These are phyloP conservation scores for Alcis repandata DNA, from an alignment of 2,888 invertebrate species.

Conservation along the genomic window DNA sequence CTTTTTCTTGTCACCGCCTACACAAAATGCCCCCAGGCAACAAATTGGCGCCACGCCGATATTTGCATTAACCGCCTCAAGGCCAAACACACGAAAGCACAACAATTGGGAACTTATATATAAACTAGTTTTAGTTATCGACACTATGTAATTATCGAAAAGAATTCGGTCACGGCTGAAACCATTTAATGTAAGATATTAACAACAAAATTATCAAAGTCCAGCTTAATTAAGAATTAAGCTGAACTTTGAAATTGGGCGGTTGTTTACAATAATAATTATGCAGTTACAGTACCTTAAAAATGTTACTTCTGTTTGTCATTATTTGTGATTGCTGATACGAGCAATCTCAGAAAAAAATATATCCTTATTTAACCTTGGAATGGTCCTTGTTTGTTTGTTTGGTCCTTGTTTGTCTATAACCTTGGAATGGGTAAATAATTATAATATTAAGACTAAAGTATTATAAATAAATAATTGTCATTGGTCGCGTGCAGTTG, in stretches of 20 bases:
- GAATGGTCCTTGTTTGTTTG: too few species aligned
- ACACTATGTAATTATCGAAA: conserved; percentile 28
- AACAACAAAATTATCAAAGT: too few species aligned
- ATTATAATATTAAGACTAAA: too few species aligned
- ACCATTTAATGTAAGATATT: conserved; percentile 22
- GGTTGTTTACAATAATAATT: neutral
- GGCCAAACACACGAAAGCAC: conserved; percentile 33
- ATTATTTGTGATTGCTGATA: too few species aligned
- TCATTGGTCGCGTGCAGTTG: too few species aligned
- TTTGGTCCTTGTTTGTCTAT: too few species aligned
- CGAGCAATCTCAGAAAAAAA: too few species aligned
- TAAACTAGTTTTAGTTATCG: conserved; percentile 29
- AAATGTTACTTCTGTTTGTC: too few species aligned
- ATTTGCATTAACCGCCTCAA: conserved; percentile 29
- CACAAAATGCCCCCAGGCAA: conserved; percentile 1
- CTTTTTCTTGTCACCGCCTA: conserved; percentile 12
- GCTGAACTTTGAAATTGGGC: neutral
- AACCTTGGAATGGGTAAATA: too few species aligned
- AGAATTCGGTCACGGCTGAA: conserved; percentile 31
- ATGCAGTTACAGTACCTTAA: too few species aligned
- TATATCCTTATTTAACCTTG: too few species aligned
- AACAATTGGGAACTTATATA: conserved; percentile 34
- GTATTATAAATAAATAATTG: too few species aligned
- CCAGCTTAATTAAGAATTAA: conserved; percentile 25
- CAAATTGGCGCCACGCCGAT: conserved; percentile 28